A percentile compares a stretch with the other conserved stretches of the same genome.
These are phyloP conservation scores for Anthoscopus minutus DNA, from an alignment of 2,113 vertebrate species.

Conservation along the genomic window DNA sequence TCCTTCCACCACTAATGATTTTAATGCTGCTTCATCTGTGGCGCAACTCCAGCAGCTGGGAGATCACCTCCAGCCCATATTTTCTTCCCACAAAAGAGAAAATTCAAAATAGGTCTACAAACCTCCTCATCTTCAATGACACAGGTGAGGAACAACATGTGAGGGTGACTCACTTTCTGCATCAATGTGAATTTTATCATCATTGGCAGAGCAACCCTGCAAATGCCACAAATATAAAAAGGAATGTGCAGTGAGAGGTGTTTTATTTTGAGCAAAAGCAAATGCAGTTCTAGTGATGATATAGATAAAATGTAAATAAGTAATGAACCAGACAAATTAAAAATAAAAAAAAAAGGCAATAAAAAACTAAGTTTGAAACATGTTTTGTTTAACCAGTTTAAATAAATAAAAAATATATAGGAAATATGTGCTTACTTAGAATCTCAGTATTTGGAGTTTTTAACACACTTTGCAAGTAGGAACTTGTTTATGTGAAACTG, in stretches of 20 bases:
- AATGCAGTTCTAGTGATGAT: background rate
- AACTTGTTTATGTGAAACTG: background rate
- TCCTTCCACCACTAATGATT: conserved; percentile 64
- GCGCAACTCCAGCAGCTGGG: conserved; percentile 37
- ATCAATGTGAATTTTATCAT: background rate
- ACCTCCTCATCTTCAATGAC: conserved; percentile 85
- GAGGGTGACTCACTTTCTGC: background rate
- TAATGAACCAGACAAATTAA: background rate
- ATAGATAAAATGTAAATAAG: background rate
- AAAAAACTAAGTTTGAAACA: background rate
- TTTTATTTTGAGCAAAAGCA: background rate
- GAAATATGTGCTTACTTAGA: background rate
- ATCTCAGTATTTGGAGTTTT: background rate
- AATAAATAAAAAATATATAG: background rate
- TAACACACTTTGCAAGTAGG: background rate
- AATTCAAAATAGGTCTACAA: conserved; percentile 65
- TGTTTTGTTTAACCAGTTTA: background rate
- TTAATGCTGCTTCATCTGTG: conserved; percentile 29
- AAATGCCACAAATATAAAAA: background rate
- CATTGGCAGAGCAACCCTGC: background rate
- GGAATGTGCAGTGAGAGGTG: background rate
- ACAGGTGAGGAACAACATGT: conserved; percentile 71
- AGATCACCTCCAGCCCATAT: conserved; percentile 78
- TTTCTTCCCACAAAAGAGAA: conserved; percentile 74
- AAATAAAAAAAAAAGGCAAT: background rate